phyloP scores from a whole-genome alignment of 2,113 vertebrate species.

The Ochotona princeps region DNA sequence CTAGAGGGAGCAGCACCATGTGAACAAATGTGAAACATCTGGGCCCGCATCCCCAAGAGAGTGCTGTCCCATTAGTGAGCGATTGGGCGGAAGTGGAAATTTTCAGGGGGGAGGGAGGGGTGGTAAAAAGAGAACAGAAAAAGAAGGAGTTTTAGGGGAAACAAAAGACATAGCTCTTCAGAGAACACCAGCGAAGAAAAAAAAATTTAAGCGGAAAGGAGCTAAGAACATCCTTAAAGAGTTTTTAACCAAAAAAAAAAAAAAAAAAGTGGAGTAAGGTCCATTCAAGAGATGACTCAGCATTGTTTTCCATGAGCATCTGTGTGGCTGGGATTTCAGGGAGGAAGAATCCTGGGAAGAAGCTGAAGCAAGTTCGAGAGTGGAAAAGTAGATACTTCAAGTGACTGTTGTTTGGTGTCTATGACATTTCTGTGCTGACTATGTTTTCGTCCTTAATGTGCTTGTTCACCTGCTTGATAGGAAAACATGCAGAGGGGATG shows the following conservation, averaged over 20 bases:
- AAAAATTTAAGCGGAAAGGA: slow-evolving; percentile 10
- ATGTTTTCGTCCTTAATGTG: slow-evolving; percentile 40
- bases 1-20: not conserved
- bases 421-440: not conserved
- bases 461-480: not conserved
- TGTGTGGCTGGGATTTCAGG: not conserved
- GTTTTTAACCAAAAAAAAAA: not conserved
- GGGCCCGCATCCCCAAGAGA: not conserved
- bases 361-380: not conserved
- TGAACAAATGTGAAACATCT: not conserved
- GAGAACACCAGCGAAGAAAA: not conserved
- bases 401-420: not conserved
- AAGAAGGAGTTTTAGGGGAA: not conserved
- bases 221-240: not conserved
- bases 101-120: not conserved
- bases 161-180: not conserved
- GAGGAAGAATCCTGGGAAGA: not conserved
- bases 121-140: not conserved
- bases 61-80: not conserved
- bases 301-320: not conserved
- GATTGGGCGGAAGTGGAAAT: not conserved
- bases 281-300: not conserved
- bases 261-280: not conserved
- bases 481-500: not conserved
- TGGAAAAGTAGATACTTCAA: not conserved